These are phyloP conservation scores for Bufo gargarizans DNA, from an alignment of 2,113 vertebrate species.

Conservation along the genomic window DNA sequence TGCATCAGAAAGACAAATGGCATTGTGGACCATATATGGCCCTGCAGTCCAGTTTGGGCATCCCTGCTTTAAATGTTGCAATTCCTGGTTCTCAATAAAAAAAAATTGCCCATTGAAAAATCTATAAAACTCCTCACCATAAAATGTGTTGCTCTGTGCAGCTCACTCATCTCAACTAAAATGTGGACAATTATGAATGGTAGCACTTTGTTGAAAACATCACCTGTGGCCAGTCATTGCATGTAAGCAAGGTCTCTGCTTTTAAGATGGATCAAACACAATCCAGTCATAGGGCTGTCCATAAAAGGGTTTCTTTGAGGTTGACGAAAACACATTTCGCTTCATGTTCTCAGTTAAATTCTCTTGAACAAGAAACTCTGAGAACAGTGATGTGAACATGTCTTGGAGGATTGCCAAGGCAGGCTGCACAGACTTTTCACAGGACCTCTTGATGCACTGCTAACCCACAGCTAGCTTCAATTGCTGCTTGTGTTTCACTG, in stretches of 20 bases:
- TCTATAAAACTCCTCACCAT: no score
- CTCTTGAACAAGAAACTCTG: constrained; percentile 72
- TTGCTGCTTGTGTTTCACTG: constrained; percentile 17
- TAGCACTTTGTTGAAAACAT: constrained; percentile 65
- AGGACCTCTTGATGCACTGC: constrained; percentile 72
- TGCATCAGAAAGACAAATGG: no score
- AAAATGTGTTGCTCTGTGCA: not conserved
- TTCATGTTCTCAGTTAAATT: constrained; percentile 67
- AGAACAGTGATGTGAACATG: constrained; percentile 77
- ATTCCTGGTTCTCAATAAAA: no score
- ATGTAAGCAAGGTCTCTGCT: constrained; percentile 67
- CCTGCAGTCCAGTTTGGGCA: no score
- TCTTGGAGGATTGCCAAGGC: constrained; percentile 72
- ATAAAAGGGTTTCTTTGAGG: constrained; percentile 82
- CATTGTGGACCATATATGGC: no score
- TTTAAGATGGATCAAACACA: constrained; percentile 66
- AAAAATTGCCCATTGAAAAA: no score
- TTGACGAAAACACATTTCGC: constrained; percentile 67
- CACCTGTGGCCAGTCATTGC: constrained; percentile 71
- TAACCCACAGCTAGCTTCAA: constrained; percentile 65
- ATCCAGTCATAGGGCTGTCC: constrained; percentile 68
- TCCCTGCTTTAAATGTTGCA: no score
- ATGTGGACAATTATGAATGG: not conserved
- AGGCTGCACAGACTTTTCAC: constrained; percentile 71
- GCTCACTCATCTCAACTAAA: not conserved